Evolutionary conservation across 2,797 vertebrate species (phyloP).

Genomic region (Phataginus tetradactyla): DNA sequence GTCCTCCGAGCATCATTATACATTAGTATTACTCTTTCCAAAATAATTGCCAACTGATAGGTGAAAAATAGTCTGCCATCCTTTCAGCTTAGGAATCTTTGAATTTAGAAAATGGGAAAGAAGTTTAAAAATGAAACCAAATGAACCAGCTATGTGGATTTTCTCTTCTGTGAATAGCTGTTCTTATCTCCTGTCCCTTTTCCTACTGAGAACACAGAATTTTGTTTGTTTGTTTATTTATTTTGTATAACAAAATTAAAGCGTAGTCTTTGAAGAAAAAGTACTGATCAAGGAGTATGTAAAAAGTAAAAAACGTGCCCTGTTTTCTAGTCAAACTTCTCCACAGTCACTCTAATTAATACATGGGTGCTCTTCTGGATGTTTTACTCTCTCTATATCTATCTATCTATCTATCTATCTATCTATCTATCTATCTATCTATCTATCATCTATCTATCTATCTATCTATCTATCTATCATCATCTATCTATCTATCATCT

Average conservation of each 20-base stretch:
- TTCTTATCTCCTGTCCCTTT: not conserved
- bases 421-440: not conserved
- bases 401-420: not conserved
- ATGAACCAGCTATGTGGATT: not conserved
- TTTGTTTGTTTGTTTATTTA: conserved; percentile 44
- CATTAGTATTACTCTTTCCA: not conserved
- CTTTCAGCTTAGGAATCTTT: conserved; percentile 12
- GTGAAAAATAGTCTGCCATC: not conserved
- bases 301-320: not conserved
- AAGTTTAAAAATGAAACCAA: not conserved
- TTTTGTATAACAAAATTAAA: conserved; percentile 28
- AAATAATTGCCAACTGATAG: not conserved
- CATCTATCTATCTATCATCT: conserved; percentile 5
- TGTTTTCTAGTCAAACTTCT: not conserved
- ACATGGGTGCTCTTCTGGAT: not conserved
- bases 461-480: not conserved
- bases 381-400: conserved; percentile 19
- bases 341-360: conserved; percentile 32
- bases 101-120: not conserved
- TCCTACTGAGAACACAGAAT: not conserved
- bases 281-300: not conserved
- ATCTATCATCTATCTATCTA: not conserved
- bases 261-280: not conserved
- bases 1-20: not conserved
- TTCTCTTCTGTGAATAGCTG: not conserved